A percentile compares a stretch with the other conserved stretches of the same genome.
These are phyloP conservation scores for Nasalis larvatus DNA, from an alignment of 2,113 vertebrate genomes.

Conservation along the genomic window DNA sequence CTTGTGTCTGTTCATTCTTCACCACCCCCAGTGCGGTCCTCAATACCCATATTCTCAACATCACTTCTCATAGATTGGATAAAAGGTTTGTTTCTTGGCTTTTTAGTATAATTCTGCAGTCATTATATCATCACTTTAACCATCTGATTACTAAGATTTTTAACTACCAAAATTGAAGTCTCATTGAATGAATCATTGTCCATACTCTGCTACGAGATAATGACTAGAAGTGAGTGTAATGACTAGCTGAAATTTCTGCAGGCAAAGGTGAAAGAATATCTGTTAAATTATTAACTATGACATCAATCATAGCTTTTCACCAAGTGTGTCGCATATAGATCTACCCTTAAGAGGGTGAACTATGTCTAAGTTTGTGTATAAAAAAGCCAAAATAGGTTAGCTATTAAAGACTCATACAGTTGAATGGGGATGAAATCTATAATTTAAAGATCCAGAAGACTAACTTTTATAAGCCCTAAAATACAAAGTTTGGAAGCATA, in stretches of 20 bases:
- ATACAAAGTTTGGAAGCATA: constrained; percentile 61
- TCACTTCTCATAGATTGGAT: background rate
- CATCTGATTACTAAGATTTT: background rate
- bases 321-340: background rate
- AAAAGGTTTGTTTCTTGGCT: background rate
- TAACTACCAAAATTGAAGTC: background rate
- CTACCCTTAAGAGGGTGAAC: background rate
- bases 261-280: background rate
- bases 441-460: constrained; percentile 39
- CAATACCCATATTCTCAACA: background rate
- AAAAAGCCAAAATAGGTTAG: constrained; percentile 52
- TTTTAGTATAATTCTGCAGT: background rate
- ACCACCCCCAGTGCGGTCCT: too few species aligned
- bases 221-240: background rate
- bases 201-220: background rate
- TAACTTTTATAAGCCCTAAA: constrained; percentile 50
- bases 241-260: background rate
- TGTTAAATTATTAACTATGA: background rate
- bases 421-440: constrained; percentile 47
- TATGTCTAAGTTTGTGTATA: background rate
- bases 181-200: background rate
- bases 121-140: background rate
- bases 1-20: too few species aligned
- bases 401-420: constrained; percentile 58
- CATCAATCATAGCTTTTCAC: background rate